Evolutionary conservation across 2,797 vertebrate genomes (phyloP).

Genomic region (Hirundo rustica): DNA sequence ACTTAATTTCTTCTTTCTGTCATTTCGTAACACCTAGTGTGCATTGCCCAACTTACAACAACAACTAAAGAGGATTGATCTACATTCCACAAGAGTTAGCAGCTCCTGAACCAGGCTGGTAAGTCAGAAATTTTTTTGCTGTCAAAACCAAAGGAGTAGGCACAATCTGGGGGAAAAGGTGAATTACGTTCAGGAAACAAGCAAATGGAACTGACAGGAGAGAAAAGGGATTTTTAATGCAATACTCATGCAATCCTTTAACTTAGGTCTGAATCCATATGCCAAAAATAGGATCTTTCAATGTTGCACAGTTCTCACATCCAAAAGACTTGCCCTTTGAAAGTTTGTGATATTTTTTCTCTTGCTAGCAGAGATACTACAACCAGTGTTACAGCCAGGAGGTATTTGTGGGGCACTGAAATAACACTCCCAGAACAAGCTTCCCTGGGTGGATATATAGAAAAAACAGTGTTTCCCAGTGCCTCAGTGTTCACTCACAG

Average conservation of each 20-base stretch:
- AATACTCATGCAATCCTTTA: slow-evolving; percentile 1
- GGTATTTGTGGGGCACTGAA: background rate
- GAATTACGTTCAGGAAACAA: background rate
- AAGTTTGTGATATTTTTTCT: background rate
- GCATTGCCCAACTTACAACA: background rate
- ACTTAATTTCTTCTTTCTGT: background rate
- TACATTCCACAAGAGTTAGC: background rate
- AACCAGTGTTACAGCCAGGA: background rate
- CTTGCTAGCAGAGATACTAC: background rate
- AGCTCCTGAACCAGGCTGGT: background rate
- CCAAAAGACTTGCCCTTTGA: background rate
- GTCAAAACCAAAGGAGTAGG: background rate
- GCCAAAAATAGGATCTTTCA: background rate
- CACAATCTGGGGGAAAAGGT: background rate
- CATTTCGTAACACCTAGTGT: background rate
- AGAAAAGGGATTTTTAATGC: background rate
- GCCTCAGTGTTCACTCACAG: background rate
- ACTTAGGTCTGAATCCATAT: background rate
- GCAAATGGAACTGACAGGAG: background rate
- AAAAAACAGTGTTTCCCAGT: background rate
- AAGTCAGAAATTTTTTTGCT: background rate
- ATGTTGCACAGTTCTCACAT: background rate
- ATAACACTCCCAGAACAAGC: background rate
- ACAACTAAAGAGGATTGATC: background rate
- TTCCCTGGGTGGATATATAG: background rate